Conservation (phyloP, 2,113 vertebrate species). For the Cheilinus undulatus region DNA sequence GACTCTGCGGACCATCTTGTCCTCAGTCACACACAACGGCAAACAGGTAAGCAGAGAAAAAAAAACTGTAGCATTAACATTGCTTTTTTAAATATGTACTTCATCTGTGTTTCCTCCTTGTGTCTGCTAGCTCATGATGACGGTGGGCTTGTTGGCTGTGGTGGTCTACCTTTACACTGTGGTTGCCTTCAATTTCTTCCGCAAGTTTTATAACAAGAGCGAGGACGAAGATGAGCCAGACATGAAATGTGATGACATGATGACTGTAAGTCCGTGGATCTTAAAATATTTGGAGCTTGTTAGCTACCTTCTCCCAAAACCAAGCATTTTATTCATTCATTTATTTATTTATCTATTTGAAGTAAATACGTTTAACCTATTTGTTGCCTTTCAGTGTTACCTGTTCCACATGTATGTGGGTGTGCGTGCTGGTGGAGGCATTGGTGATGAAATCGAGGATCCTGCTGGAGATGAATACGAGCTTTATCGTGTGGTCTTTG, state of each 20-base stretch:
- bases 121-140: slow-evolving; percentile 89
- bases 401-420: slow-evolving; percentile 97
- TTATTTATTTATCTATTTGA: too few species aligned
- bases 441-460: slow-evolving; percentile 95
- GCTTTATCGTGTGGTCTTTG: slow-evolving; percentile 93
- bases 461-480: slow-evolving; percentile 94
- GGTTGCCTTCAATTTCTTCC: slow-evolving; percentile 96
- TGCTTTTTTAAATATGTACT: not conserved
- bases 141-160: slow-evolving; percentile 90
- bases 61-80: not conserved
- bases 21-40: slow-evolving; percentile 95
- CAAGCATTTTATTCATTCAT: too few species aligned
- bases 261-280: slow-evolving; percentile 86
- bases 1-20: slow-evolving; percentile 92
- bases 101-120: not conserved
- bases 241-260: slow-evolving; percentile 98
- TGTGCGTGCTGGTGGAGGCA: slow-evolving; percentile 92
- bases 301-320: not conserved
- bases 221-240: slow-evolving; percentile 94
- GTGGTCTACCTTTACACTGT: slow-evolving; percentile 95
- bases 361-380: not conserved
- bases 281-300: not conserved
- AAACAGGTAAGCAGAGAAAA: slow-evolving; percentile 85
- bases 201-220: slow-evolving; percentile 97
- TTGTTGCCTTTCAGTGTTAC: slow-evolving; percentile 86